Evolutionary conservation across 1,140 invertebrate genomes (phyloP), one percentile per base, ranked within the genome.

Genomic region (Parasteatoda tepidariorum): DNA sequence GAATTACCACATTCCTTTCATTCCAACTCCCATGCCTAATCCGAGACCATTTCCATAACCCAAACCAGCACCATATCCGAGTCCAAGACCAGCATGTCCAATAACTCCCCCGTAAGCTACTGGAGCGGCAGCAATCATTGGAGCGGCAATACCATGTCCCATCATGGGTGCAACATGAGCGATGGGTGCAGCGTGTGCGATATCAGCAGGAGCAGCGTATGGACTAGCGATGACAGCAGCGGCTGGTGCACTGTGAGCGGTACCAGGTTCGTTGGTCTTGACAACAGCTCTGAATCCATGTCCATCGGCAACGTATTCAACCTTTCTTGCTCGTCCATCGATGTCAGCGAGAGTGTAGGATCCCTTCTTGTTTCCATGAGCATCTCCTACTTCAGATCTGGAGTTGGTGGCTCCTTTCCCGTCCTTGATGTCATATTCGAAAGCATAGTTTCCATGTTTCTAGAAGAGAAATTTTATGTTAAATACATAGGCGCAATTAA

Each of bases 301-400:
- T 28, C 68, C 34, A 24, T 85, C 84, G 22, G 84, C 84, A 26
- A 84, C 70, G 54, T 85, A 85, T 18, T 84, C 64, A 13, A 85
- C 85, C 57, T 30, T 30, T 28, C 85, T 71, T 54, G 31, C 24
- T 26, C 70, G 28, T 11, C 85, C 85, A 41, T 85, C 85, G 31
- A 73, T 61, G 55, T 85, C 84, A 30, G 15, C 26, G 5, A 85
- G 57, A 26, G 70, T 85, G 70, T 85, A 85, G 26, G 67, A 54
- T 15, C 85, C 85, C 33, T 61, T 66, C 41, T 83, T 76, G 68
- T 84, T 84, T 5, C 82, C 82, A n/a, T 62, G 34, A 3, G 34
- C 70, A 54, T 84, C 82, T n/a, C 82, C 82, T 31, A 62, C 70
- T 57, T 84, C 82, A 33, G 22, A 84, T 34, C 82, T 48, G 38